Evolutionary conservation across 2,113 vertebrate genomes (phyloP), one percentile per base, ranked within the genome.

Genomic region (Pangasianodon hypophthalmus): DNA sequence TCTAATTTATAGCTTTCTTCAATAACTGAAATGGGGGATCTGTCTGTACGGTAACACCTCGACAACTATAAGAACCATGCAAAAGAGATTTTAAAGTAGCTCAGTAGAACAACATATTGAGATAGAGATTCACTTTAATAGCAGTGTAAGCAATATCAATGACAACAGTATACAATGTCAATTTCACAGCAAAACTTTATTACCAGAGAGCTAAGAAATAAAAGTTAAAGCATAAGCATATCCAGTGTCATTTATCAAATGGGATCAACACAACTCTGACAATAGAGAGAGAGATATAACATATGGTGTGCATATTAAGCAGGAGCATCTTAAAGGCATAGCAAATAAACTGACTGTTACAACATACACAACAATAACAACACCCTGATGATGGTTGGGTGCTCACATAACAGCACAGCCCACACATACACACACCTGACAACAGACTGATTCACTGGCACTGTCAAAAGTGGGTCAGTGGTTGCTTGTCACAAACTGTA

Each of bases 391-490:
- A 67, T 48, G 32, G 50, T 56, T 89, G 60, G n/a, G 13, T 21
- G 44, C 87, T 89, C 84, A 83, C 52, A 88, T 29, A 88, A 85
- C 29, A 77, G 64, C 9, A 71, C 77, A n/a, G 11, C 41, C 52
- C 18, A 62, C 84, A 92, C 73, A 80, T 75, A 84, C 50, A 71
- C 18, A 32, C 88, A 92, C 88, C 91, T 92, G 90, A 83, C 73
- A 56, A 84, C 87, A 50, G 80, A 85, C 89, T 87, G 64, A 89
- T 89, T 92, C 86, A 81, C 75, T 60, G 50, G 37, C 71, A 62
- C 87, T 89, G 85, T 82, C 85, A 62, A 83, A 90, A 91, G 77
- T 87, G 64, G 85, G 90, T 92, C 91, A 92, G 85, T 54, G 71
- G 56, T 73, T 90, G 67, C 54, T 79, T 56, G 79, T 90, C 87